Evolutionary conservation across 1,140 invertebrate species (phyloP).

Genomic region (Apocrypta bakeri): DNA sequence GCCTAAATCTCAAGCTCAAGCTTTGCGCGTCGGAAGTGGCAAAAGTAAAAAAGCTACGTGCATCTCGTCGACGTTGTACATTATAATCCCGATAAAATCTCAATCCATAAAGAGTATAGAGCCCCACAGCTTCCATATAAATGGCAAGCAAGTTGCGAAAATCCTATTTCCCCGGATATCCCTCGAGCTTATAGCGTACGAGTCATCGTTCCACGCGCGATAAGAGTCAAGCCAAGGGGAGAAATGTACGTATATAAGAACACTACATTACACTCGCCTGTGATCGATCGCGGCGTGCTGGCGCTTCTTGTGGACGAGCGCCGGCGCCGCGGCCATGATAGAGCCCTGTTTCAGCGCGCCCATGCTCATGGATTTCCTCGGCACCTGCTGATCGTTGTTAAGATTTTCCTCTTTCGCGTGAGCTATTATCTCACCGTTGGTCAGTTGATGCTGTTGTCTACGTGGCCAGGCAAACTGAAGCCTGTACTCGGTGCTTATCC

Average conservation of each 20-base stretch:
- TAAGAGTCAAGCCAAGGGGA: background rate
- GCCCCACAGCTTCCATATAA: too few species aligned
- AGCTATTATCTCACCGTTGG: constrained; percentile 77
- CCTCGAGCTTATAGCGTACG: too few species aligned
- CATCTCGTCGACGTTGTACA: too few species aligned
- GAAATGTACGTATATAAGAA: background rate
- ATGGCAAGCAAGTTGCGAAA: too few species aligned
- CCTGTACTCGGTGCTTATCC: constrained; percentile 89
- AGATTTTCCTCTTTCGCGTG: constrained; percentile 13
- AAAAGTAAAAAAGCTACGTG: too few species aligned
- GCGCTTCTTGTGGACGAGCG: constrained; percentile 80
- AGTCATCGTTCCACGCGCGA: too few species aligned
- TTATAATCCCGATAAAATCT: too few species aligned
- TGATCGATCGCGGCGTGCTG: constrained; percentile 70
- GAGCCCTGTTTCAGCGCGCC: constrained; percentile 84
- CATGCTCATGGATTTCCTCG: constrained; percentile 90
- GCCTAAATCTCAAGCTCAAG: too few species aligned
- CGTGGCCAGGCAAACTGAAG: constrained; percentile 90
- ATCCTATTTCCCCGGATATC: too few species aligned
- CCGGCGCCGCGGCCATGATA: constrained; percentile 59
- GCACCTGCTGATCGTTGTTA: constrained; percentile 71
- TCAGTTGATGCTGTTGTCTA: constrained; percentile 75
- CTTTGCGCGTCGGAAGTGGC: too few species aligned
- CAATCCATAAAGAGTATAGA: too few species aligned
- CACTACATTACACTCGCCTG: constrained; percentile 67